Evolutionary conservation across 1,140 invertebrate genomes (phyloP).

Genomic region (Drosophila neocordata): DNA sequence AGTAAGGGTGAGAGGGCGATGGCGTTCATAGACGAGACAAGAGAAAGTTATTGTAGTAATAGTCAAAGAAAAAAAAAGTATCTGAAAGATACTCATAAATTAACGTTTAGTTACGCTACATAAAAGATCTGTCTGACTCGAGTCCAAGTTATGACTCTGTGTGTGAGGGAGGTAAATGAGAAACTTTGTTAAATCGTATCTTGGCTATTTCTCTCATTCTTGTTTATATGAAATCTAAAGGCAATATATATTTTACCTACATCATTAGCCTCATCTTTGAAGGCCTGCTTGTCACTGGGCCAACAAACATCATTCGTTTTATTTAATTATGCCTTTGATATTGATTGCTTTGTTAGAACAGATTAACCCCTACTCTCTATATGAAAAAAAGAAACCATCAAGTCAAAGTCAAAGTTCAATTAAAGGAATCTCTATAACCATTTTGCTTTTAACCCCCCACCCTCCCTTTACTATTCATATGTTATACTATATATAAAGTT

Average conservation of each 20-base stretch:
- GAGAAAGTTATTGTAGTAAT: constrained; percentile 31
- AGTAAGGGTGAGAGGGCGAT: constrained; percentile 21
- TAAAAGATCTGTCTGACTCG: constrained; percentile 68
- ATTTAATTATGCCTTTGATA: constrained; percentile 78
- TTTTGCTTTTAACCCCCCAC: not conserved
- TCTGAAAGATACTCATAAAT: constrained; percentile 59
- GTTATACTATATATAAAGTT: constrained; percentile 10
- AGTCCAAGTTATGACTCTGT: constrained; percentile 14
- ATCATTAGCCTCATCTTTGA: constrained; percentile 61
- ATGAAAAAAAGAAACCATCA: constrained; percentile 19
- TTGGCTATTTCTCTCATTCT: constrained; percentile 14
- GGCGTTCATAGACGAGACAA: constrained; percentile 21
- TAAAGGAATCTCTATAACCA: constrained; percentile 53
- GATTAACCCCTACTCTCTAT: constrained; percentile 63
- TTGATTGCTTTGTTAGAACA: constrained; percentile 81
- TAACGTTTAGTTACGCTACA: constrained; percentile 76
- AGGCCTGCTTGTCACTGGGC: constrained; percentile 64
- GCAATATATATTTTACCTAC: constrained; percentile 15
- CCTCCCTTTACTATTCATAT: not conserved
- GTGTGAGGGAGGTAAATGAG: constrained; percentile 6
- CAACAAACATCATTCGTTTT: constrained; percentile 73
- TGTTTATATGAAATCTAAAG: not conserved
- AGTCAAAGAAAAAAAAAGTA: not conserved
- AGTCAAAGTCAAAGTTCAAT: constrained; percentile 68
- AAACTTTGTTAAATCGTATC: constrained; percentile 10